phyloP scores from a whole-genome alignment of 2,888 invertebrate species.

The Hipparchia sbordonii region DNA sequence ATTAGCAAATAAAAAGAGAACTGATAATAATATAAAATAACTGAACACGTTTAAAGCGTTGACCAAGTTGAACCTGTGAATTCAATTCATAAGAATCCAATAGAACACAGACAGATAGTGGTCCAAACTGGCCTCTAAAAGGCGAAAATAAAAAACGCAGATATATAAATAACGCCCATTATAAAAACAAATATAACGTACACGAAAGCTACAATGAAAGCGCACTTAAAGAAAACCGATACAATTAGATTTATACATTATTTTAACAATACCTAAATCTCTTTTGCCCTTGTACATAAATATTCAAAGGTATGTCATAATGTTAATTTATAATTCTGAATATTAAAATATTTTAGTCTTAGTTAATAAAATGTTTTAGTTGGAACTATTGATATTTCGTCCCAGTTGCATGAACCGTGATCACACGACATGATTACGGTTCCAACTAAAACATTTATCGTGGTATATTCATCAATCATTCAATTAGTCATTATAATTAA shows the following conservation, averaged over 20 bases:
- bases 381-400: too few species aligned
- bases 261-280: conserved; percentile 7
- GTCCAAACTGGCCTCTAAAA: conserved; percentile 20
- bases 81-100: neutral
- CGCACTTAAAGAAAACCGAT: conserved; percentile 48
- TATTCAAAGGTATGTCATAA: neutral
- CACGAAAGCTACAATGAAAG: conserved; percentile 80
- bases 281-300: conserved; percentile 23
- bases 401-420: too few species aligned
- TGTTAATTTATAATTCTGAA: neutral
- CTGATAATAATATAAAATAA: conserved; percentile 45
- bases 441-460: too few species aligned
- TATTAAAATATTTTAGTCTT: neutral
- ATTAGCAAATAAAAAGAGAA: conserved; percentile 39
- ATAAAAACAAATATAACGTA: conserved; percentile 46
- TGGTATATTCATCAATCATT: too few species aligned
- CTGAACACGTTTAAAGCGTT: conserved; percentile 57
- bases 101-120: conserved; percentile 10
- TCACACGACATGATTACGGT: too few species aligned
- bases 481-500: too few species aligned
- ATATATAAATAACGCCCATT: conserved; percentile 34
- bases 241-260: conserved; percentile 11
- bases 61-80: conserved; percentile 37
- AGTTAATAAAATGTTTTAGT: too few species aligned
- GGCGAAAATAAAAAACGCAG: conserved; percentile 14